Evolutionary conservation across 2,888 invertebrate genomes (phyloP).

Genomic region (Dryobotodes eremita): DNA sequence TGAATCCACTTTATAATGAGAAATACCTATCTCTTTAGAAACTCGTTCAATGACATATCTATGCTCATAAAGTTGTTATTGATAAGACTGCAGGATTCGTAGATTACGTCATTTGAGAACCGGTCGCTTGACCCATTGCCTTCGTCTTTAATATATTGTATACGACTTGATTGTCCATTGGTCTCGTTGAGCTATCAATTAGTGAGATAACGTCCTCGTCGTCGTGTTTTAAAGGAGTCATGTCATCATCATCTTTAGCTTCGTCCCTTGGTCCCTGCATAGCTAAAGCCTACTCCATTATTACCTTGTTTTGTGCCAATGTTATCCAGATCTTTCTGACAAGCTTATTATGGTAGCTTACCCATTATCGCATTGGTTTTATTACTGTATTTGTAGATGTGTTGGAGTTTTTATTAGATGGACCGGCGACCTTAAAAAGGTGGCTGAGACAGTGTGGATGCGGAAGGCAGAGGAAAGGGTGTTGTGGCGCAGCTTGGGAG

Average conservation of each 20-base stretch:
- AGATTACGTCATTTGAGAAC: constrained; percentile 55
- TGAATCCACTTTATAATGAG: neutral
- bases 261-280: neutral
- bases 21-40: neutral
- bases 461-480: too few species aligned
- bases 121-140: constrained; percentile 58
- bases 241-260: constrained; percentile 4
- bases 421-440: neutral
- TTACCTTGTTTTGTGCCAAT: neutral
- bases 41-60: neutral
- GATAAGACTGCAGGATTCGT: constrained; percentile 31
- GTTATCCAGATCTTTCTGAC: neutral
- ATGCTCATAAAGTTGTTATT: constrained; percentile 23
- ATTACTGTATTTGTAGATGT: neutral
- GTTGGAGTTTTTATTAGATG: neutral
- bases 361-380: neutral
- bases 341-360: neutral
- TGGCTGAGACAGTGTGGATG: neutral
- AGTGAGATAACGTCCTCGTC: constrained; percentile 1
- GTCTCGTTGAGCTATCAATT: constrained; percentile 20
- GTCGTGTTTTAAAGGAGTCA: constrained; percentile 8
- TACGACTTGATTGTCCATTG: constrained; percentile 22
- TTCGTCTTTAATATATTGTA: constrained; percentile 27
- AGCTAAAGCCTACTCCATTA: neutral
- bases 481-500: neutral